These are phyloP conservation scores for Sinohyriopsis cumingii DNA, from an alignment of 2,888 invertebrate species.

Conservation along the genomic window DNA sequence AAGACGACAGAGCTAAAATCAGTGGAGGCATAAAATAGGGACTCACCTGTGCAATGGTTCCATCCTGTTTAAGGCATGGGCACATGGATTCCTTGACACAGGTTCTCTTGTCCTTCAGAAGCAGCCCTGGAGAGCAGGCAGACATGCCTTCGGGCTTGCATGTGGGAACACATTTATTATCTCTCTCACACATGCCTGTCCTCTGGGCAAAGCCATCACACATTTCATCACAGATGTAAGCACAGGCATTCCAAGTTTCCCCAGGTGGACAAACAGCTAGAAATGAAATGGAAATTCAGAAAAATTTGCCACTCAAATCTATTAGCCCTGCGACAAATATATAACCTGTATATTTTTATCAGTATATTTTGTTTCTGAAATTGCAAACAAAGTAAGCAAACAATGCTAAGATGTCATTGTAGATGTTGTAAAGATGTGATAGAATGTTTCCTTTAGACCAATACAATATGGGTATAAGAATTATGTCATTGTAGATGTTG, in stretches of 20 bases:
- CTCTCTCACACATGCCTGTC: conserved; percentile 39
- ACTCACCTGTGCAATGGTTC: conserved; percentile 79
- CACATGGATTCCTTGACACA: conserved; percentile 85
- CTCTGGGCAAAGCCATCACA: conserved; percentile 38
- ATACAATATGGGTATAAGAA: too few relatives aligned
- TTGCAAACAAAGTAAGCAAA: too few relatives aligned
- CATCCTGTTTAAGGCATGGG: conserved; percentile 81
- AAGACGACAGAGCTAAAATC: too few relatives aligned
- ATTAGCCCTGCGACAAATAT: too few relatives aligned
- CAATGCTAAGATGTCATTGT: too few relatives aligned
- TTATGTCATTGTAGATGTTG: too few relatives aligned
- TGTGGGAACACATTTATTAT: conserved; percentile 67
- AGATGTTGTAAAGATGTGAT: too few relatives aligned
- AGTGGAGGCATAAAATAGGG: background rate
- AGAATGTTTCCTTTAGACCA: too few relatives aligned
- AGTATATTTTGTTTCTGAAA: too few relatives aligned
- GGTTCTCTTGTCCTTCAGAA: conserved; percentile 82
- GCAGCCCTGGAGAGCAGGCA: conserved; percentile 48
- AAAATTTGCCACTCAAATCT: too few relatives aligned
- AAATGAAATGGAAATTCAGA: background rate
- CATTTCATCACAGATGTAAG: conserved; percentile 45
- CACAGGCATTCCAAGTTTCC: conserved; percentile 74
- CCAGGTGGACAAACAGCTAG: conserved; percentile 64
- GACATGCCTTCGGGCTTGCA: conserved; percentile 36
- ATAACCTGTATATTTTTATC: too few relatives aligned